These are phyloP conservation scores for Choristoneura rosaceana DNA, from an alignment of 2,888 invertebrate species.

Conservation along the genomic window DNA sequence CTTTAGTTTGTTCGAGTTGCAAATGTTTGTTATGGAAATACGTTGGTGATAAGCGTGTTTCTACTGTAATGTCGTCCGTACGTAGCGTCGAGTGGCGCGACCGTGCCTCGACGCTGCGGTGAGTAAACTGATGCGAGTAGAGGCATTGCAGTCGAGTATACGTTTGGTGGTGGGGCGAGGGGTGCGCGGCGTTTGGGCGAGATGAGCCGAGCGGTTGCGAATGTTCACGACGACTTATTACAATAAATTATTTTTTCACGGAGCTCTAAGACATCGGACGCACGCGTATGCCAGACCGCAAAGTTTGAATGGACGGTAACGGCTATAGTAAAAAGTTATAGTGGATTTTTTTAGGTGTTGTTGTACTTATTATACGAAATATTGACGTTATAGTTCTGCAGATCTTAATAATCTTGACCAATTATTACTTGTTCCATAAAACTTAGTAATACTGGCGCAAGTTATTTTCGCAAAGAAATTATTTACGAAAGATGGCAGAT, in stretches of 20 bases:
- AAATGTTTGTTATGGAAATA: conserved; percentile 60
- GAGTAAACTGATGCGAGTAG: conserved; percentile 77
- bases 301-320: conserved; percentile 74
- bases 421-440: too few relatives aligned
- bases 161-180: conserved; percentile 64
- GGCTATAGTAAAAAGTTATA: conserved; percentile 54
- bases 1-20: conserved; percentile 51
- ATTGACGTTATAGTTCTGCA: neutral
- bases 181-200: conserved; percentile 66
- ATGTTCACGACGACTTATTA: conserved; percentile 83
- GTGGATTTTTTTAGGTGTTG: neutral
- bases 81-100: conserved; percentile 77
- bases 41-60: conserved; percentile 78
- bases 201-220: conserved; percentile 83
- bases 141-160: conserved; percentile 80
- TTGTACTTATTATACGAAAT: neutral
- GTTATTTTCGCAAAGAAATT: too few relatives aligned
- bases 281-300: conserved; percentile 68
- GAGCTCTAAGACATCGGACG: conserved; percentile 77
- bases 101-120: conserved; percentile 79
- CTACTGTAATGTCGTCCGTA: conserved; percentile 73
- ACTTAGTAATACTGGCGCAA: too few relatives aligned
- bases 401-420: too few relatives aligned
- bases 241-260: conserved; percentile 83
- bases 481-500: too few relatives aligned